Evolutionary conservation across 35 echinoderm and acorn worm species (phyloP), one percentile per base, ranked within the genome.

Genomic region (Apostichopus californicus): DNA sequence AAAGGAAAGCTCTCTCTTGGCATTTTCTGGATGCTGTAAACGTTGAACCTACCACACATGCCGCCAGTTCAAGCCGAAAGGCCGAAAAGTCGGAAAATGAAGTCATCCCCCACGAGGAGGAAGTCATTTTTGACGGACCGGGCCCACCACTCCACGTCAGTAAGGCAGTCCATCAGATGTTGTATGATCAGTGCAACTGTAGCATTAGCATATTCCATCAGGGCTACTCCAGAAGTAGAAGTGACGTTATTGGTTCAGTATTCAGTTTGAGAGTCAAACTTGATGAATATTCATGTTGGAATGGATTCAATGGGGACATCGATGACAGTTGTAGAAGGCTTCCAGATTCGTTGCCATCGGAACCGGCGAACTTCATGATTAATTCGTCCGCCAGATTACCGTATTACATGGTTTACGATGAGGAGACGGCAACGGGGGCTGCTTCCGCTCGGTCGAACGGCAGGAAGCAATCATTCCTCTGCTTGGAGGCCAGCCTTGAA

Each of bases 1-100:
- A 96, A 64, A 88, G 93, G n/a, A 72, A 87, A 71, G 94, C 93
- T 79, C 70, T 96, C 21, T 90, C 95, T 8, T 96, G 95, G 95
- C 92, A 96, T 73, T 90, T 94, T 91, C 84, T 77, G n/a, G 92
- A 93, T 90, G 80, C 54, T 6, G 65, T 2, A 8, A 92, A 10
- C 7, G 54, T 13, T 66, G 94, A 77, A 54, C 14, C 21, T 56
- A n/a, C 90, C 55, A 12, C 71, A 57, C 34, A 26, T 70, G 3
- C 77, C 15, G 9, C 83, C 13, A 68, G 34, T 52, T 18, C 57
- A 28, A 73, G 23, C 21, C 86, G 5, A 56, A 59, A 55, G 22
- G 60, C n/a, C 12, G 54, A 9, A 90, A 78, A 14, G 2, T 58
- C 5, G 15, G 52, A 80, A 90, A 75, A 28, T 9, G 11, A 28